Percentiles rank a stretch among this genome's conserved stretches.
These are phyloP conservation scores for Amyelois transitella DNA, from an alignment of 1,140 invertebrate genomes.

Conservation along the genomic window DNA sequence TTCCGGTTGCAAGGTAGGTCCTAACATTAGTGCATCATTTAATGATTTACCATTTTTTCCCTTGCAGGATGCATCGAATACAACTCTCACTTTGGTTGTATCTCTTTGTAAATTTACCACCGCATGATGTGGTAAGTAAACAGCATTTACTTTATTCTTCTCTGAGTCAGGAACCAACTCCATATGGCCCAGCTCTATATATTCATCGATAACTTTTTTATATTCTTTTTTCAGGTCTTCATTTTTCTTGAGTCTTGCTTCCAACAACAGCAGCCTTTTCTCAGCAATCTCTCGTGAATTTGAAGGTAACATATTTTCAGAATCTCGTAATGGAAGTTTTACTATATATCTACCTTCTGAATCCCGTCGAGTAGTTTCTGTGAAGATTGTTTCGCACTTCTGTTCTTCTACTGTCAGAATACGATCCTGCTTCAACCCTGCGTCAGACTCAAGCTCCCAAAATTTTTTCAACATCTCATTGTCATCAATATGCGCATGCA, in stretches of 20 bases:
- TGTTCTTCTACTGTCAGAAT: slow-evolving; percentile 12
- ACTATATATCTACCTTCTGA: slow-evolving; percentile 18
- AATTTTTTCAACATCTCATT: slow-evolving; percentile 18
- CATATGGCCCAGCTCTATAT: too few relatives aligned
- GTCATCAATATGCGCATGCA: slow-evolving; percentile 8
- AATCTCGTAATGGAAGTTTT: slow-evolving; percentile 18
- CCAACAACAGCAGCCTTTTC: slow-evolving; percentile 16
- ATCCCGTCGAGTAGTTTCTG: slow-evolving; percentile 17
- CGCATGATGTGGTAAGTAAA: too few relatives aligned
- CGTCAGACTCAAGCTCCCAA: slow-evolving; percentile 20
- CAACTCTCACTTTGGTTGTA: too few relatives aligned
- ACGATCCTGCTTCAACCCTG: slow-evolving; percentile 1
- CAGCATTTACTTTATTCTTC: too few relatives aligned
- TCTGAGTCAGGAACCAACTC: too few relatives aligned
- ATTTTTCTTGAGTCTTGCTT: slow-evolving; percentile 15
- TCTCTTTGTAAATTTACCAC: too few relatives aligned
- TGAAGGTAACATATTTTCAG: slow-evolving; percentile 10
- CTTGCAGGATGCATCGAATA: slow-evolving; percentile 6
- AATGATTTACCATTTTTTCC: neutral
- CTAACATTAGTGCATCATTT: slow-evolving; percentile 1
- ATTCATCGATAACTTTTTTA: slow-evolving; percentile 16
- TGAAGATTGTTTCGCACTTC: slow-evolving; percentile 18
- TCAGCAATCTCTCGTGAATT: slow-evolving; percentile 14
- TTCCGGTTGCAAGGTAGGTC: slow-evolving; percentile 1
- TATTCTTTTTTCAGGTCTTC: slow-evolving; percentile 15